A percentile compares a stretch with the other conserved stretches of the same genome.
These are phyloP conservation scores for Meliscaeva auricollis DNA, from an alignment of 2,888 invertebrate species.

Conservation along the genomic window DNA sequence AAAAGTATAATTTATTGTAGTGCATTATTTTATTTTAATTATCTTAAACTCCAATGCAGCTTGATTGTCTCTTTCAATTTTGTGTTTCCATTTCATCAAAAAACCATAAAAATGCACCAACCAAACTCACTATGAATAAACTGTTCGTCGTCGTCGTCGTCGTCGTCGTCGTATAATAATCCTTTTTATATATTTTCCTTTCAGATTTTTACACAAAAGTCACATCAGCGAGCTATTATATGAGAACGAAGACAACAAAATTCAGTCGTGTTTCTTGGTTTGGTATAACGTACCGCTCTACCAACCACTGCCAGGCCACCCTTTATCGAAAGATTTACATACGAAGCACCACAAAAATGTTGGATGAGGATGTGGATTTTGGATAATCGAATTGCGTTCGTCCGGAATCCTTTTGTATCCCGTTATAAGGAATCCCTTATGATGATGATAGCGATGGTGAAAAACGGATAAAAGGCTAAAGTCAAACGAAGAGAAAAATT, in stretches of 20 bases:
- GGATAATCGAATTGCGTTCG: conserved; percentile 76
- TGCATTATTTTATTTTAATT: not conserved
- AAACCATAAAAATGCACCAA: conserved; percentile 2
- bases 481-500: conserved; percentile 75
- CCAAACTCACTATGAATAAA: not conserved
- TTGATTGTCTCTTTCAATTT: not conserved
- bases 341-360: conserved; percentile 73
- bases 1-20: no score
- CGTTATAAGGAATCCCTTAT: conserved; percentile 73
- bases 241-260: conserved; percentile 34
- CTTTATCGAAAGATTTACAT: conserved; percentile 70
- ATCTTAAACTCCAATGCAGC: not conserved
- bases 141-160: no score
- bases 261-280: conserved; percentile 26
- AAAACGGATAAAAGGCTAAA: conserved; percentile 75
- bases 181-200: conserved; percentile 65
- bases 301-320: no score
- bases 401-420: conserved; percentile 74
- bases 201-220: conserved; percentile 60
- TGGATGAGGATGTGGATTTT: conserved; percentile 71
- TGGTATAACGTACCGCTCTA: no score
- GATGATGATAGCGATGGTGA: conserved; percentile 62
- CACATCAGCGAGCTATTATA: conserved; percentile 47
- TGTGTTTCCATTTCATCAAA: not conserved
- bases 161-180: conserved; percentile 34